Percentiles rank a stretch among this genome's conserved stretches.
These are phyloP conservation scores for Melanostoma scalare DNA, from an alignment of 2,888 invertebrate species.

Conservation along the genomic window DNA sequence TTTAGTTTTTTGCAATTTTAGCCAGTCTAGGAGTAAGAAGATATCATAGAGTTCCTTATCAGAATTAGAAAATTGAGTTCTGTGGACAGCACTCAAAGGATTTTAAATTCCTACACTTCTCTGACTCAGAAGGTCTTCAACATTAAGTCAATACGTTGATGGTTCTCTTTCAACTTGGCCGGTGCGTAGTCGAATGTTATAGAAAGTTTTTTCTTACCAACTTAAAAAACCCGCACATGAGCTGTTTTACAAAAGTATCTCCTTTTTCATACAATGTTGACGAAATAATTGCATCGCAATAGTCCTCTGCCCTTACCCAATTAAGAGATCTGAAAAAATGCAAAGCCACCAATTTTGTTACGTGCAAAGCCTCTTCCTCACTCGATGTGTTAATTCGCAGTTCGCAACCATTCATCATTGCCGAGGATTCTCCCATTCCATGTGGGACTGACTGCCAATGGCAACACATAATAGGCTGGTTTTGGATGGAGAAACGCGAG, in stretches of 20 bases:
- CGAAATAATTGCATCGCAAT: slow-evolving; percentile 44
- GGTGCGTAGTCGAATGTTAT: too few species aligned
- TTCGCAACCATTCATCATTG: slow-evolving; percentile 56
- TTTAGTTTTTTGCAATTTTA: too few species aligned
- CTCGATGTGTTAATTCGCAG: slow-evolving; percentile 60
- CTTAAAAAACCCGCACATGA: too few species aligned
- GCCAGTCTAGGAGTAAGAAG: too few species aligned
- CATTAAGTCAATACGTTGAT: too few species aligned
- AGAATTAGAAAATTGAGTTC: too few species aligned
- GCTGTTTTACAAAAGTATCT: not conserved
- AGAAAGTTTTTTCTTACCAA: too few species aligned
- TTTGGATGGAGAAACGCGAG: slow-evolving; percentile 43
- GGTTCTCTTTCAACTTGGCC: too few species aligned
- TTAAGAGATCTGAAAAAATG: slow-evolving; percentile 36
- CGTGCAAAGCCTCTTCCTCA: not conserved
- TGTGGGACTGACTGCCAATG: not conserved
- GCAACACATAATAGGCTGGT: not conserved
- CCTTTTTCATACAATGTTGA: slow-evolving; percentile 9
- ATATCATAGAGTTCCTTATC: too few species aligned
- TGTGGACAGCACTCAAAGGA: too few species aligned
- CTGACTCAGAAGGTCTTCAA: too few species aligned
- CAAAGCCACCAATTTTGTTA: slow-evolving; percentile 50
- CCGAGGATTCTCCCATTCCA: slow-evolving; percentile 3
- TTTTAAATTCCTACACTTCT: too few species aligned
- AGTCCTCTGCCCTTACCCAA: slow-evolving; percentile 22